These are phyloP conservation scores for Cosmorhoe ocellata DNA, from an alignment of 2,888 invertebrate species.

Conservation along the genomic window DNA sequence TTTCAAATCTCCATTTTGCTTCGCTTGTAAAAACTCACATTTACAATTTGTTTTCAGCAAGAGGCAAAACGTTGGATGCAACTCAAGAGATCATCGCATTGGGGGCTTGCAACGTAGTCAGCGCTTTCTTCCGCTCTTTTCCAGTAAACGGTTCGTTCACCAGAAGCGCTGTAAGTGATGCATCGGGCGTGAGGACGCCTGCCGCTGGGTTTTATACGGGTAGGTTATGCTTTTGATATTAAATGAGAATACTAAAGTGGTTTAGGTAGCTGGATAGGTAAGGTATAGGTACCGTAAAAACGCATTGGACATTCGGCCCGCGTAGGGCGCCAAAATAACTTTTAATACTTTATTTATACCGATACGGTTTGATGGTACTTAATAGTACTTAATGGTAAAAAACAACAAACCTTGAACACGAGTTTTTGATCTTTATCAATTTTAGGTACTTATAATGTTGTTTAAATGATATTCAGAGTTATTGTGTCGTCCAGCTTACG, in stretches of 20 bases:
- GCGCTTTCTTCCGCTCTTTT: slow-evolving; percentile 89
- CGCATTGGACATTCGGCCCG: background rate
- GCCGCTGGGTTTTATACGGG: slow-evolving; percentile 89
- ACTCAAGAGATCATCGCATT: slow-evolving; percentile 92
- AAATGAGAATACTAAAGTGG: too few relatives aligned
- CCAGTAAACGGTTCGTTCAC: slow-evolving; percentile 90
- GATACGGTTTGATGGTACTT: too few relatives aligned
- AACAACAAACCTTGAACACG: too few relatives aligned
- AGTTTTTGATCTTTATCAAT: too few relatives aligned
- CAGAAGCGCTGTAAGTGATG: slow-evolving; percentile 90
- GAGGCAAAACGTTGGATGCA: slow-evolving; percentile 87
- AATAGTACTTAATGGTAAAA: too few relatives aligned
- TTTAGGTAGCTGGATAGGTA: too few relatives aligned
- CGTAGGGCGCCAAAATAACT: slow-evolving; percentile 2
- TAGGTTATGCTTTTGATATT: slow-evolving; percentile 43
- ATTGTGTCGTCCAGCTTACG: too few relatives aligned
- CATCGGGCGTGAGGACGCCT: slow-evolving; percentile 89
- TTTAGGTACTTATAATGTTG: too few relatives aligned
- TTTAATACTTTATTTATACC: background rate
- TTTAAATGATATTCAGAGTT: too few relatives aligned
- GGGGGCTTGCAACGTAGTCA: slow-evolving; percentile 87
- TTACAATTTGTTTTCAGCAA: slow-evolving; percentile 70
- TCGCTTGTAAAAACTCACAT: slow-evolving; percentile 8
- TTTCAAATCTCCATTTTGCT: background rate
- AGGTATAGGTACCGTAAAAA: too few relatives aligned